phyloP scores from a whole-genome alignment of 2,888 invertebrate genomes.

The Holacanthella duospinosa region DNA sequence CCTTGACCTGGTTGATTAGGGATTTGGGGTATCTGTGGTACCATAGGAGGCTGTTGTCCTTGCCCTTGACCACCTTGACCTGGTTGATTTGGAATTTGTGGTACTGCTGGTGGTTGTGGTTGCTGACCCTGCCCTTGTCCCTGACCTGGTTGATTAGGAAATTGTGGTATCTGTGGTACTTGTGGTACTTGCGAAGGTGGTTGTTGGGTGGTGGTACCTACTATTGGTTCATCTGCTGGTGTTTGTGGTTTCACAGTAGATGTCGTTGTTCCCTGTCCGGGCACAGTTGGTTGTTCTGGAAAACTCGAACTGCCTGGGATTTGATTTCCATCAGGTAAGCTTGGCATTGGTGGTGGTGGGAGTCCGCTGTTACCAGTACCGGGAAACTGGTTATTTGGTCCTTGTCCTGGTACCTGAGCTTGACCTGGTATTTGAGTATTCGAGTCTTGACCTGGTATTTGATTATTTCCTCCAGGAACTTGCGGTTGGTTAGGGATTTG shows the following conservation, averaged over 20 bases:
- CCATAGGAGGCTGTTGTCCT: not conserved
- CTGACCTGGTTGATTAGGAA: constrained; percentile 38
- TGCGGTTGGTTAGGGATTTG: too few relatives aligned
- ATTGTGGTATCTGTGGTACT: too few relatives aligned
- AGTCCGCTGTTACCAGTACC: too few relatives aligned
- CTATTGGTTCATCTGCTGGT: not conserved
- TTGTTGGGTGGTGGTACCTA: not conserved
- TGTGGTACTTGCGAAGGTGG: not conserved
- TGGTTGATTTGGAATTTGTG: not conserved
- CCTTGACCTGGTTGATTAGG: not conserved
- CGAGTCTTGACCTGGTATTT: too few relatives aligned
- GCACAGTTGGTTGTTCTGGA: not conserved
- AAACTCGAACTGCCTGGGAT: not conserved
- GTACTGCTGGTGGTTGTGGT: not conserved
- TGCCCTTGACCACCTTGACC: not conserved
- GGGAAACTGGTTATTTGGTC: too few relatives aligned
- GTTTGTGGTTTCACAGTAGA: not conserved
- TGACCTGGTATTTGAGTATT: too few relatives aligned
- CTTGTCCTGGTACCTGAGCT: too few relatives aligned
- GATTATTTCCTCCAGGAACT: too few relatives aligned
- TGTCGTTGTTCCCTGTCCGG: not conserved
- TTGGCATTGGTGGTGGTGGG: not conserved
- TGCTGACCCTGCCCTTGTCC: not conserved
- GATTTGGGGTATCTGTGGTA: not conserved
- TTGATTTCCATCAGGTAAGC: not conserved